phyloP scores from a whole-genome alignment of 2,888 invertebrate species.

The Dolomedes plantarius region DNA sequence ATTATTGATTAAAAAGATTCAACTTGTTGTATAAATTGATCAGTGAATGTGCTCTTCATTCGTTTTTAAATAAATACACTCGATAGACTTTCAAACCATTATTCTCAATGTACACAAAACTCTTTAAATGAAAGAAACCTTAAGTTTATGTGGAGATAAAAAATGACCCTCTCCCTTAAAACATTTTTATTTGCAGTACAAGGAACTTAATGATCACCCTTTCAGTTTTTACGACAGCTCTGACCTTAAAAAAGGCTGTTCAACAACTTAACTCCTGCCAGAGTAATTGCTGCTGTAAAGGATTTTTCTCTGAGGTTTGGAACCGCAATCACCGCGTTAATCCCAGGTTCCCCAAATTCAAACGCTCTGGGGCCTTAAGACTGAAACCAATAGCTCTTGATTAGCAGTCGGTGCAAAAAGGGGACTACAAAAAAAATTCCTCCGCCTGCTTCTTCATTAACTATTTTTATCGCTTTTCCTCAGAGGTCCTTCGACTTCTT shows the following conservation, averaged over 20 bases:
- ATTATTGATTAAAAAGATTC: no score
- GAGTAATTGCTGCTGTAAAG: background rate
- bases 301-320: background rate
- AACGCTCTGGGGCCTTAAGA: background rate
- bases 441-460: constrained; percentile 48
- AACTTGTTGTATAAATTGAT: no score
- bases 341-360: background rate
- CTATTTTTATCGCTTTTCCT: constrained; percentile 49
- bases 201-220: background rate
- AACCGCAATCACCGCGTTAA: constrained; percentile 5
- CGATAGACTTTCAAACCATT: no score
- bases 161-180: no score
- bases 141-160: no score
- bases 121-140: no score
- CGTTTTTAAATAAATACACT: no score
- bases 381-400: constrained; percentile 42
- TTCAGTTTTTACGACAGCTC: background rate
- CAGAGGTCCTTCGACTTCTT: constrained; percentile 25
- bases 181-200: no score
- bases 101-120: no score
- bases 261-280: background rate
- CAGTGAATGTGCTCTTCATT: no score
- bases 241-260: constrained; percentile 7
- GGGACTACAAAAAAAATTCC: constrained; percentile 24
- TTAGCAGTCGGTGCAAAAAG: constrained; percentile 21